Conservation (phyloP, 1,140 invertebrate genomes). For the Cataglyphis hispanica region DNA sequence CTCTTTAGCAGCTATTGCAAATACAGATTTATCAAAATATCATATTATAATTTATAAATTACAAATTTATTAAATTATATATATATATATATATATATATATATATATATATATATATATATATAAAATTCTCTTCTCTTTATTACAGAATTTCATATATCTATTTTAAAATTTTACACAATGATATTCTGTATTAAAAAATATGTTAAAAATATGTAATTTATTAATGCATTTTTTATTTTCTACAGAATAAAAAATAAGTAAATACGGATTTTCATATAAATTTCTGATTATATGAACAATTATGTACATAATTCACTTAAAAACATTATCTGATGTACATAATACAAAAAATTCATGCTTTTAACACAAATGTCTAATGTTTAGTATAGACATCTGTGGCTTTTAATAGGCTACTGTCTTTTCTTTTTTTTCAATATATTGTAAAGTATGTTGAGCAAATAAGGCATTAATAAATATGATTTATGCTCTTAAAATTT, state of each 20-base stretch:
- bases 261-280: constrained; percentile 9
- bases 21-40: constrained; percentile 15
- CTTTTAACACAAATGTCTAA: too few species aligned
- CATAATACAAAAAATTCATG: constrained; percentile 58
- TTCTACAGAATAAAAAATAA: constrained; percentile 16
- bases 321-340: constrained; percentile 56
- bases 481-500: neutral
- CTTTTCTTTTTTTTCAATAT: constrained; percentile 22
- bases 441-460: constrained; percentile 24
- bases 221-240: constrained; percentile 10
- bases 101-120: too few species aligned
- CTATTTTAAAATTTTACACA: constrained; percentile 1
- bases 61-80: constrained; percentile 21
- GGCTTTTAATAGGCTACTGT: constrained; percentile 2
- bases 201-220: constrained; percentile 6
- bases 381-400: too few species aligned
- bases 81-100: neutral
- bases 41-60: constrained; percentile 7
- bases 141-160: neutral
- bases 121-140: neutral
- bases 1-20: constrained; percentile 10
- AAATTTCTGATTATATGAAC: constrained; percentile 34
- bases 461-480: neutral
- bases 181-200: neutral
- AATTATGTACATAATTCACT: constrained; percentile 52